Conservation (phyloP, 2,797 vertebrate species). For the Gymnothorax reevesii region DNA sequence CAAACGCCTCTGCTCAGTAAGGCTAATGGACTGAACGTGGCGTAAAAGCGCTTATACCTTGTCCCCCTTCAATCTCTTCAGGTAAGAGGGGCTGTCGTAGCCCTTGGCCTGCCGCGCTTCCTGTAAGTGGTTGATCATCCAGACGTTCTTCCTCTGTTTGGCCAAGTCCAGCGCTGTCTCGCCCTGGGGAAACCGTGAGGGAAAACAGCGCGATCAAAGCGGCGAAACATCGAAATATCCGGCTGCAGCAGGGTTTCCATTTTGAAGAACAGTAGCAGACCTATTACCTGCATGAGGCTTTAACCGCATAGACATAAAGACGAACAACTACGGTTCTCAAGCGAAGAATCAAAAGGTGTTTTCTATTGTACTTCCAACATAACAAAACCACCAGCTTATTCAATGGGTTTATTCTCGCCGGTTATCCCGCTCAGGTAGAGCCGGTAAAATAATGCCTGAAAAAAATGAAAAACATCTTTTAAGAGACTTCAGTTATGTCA, state of each 20-base stretch:
- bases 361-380: neutral
- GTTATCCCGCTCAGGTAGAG: neutral
- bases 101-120: conserved; percentile 97
- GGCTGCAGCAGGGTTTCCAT: too few species aligned
- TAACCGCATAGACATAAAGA: neutral
- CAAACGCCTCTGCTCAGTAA: too few species aligned
- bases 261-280: neutral
- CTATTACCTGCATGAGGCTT: neutral
- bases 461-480: too few species aligned
- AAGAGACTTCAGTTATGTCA: too few species aligned
- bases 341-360: neutral
- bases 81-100: conserved; percentile 95
- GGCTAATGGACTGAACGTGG: too few species aligned
- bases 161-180: conserved; percentile 97
- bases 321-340: neutral
- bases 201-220: neutral
- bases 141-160: conserved; percentile 97
- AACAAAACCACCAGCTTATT: neutral
- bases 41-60: conserved; percentile 72
- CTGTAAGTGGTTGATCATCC: conserved; percentile 99
- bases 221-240: neutral
- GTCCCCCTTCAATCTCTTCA: conserved; percentile 95
- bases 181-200: conserved; percentile 70
- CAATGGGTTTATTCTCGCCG: neutral
- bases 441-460: neutral